Evolutionary conservation across 2,888 invertebrate species (phyloP), one percentile per base, ranked within the genome.

Genomic region (Drosophila niveifrons): DNA sequence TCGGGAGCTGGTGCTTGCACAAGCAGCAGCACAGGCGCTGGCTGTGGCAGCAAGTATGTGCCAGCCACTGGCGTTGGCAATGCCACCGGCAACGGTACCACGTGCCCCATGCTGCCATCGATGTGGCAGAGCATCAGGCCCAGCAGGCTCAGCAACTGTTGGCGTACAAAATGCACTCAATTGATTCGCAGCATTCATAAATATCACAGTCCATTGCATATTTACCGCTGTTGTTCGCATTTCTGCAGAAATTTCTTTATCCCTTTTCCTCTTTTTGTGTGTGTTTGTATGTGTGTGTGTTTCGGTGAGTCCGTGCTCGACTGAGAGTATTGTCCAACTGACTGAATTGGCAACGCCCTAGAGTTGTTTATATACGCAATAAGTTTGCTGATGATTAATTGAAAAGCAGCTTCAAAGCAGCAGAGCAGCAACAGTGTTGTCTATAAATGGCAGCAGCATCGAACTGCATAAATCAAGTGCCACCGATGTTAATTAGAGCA

Each of bases 371-470:
- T 83, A 83, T 83, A 88, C 39, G 23, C 23, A 34, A 34, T 56
- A 46, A n/a, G 29, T 43, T 34, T 6, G 9, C 9, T 18, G 43
- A 34, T 59, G 82, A 82, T 87, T 81, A 75, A 87, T 63, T 68
- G 51, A 28, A 53, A 52, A 44, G 58, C 28, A 36, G 47, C 11
- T 61, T 8, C 47, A n/a, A 29, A 62, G 47, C 53, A 15, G 18
- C 41, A 58, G 57, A 15, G 18, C 41, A 58, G 55, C 62, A 56
- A 61, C n/a, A 23, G 23, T 6, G 23, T 23, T 82, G 81, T 66
- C 82, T 86, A 86, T 88, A 82, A 78, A 83, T 82, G 82, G 88
- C 47, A 63, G 83, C 80, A 52, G 78, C 81, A 70, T 62, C 55
- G 64, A 52, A 47, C 55, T 72, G 77, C 72, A 87, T 78, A 80